Evolutionary conservation across 2,113 vertebrate species (phyloP), one percentile per base, ranked within the genome.

Genomic region (Rostratula benghalensis): DNA sequence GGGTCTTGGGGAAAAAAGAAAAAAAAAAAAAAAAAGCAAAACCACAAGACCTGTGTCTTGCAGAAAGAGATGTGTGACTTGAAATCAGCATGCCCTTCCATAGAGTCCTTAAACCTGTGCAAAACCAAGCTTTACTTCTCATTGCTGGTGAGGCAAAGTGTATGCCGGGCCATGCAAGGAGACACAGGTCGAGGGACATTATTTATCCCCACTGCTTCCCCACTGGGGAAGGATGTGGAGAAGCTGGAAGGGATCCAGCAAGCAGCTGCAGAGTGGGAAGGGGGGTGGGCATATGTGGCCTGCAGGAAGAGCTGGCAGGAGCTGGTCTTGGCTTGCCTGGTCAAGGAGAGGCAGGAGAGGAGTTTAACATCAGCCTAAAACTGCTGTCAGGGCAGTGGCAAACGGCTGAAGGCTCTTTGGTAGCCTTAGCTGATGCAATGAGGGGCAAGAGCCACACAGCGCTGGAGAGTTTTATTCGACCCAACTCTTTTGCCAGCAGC

Each of bases 221-320:
- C 30, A 10, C 3, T 1, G 1, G 53, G 24, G 33, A 75, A 43
- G 24, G 51, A 64, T 35, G 9, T 3, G 0, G 30, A 60, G 48
- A 82, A 79, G 24, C 39, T 84, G 53, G 33, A 85, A 19, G 2
- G 48, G 5, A 10, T 21, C 6, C 51, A 82, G 59, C 23, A 67
- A 75, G 53, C 12, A 51, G 20, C 43, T 74, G 4, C 61, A 60
- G 69, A 56, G 22, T 1, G 3, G 46, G 31, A 81, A 89, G 71
- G 31, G 22, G 19, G 0, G 0, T 31, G 64, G 41, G 16, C 37
- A 59, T 0, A 59, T 0, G 1, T 18, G 33, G 24, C 35, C 39
- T 27, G 12, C 10, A 23, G 63, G 63, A 30, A 43, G 46, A 53
- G 39, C 27, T 37, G 9, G 25, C n/a, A 43, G 45, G 45, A 91